Evolutionary conservation across 1,140 invertebrate species (phyloP).

Genomic region (Micrasema minimum): DNA sequence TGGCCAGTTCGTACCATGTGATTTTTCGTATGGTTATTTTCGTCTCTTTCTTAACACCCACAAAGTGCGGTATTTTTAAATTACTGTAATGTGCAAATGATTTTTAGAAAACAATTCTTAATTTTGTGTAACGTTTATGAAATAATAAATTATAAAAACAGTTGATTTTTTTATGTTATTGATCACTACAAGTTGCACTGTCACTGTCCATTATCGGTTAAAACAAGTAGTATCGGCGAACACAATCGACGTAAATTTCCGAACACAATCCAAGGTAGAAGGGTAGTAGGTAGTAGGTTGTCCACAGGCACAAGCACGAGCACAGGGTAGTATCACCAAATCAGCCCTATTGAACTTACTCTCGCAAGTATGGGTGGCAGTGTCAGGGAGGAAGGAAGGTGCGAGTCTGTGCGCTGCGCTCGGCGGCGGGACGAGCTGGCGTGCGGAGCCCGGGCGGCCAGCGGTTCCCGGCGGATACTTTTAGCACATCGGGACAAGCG

Average conservation of each 20-base stretch:
- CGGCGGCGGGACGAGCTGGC: slow-evolving; percentile 57
- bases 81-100: slow-evolving; percentile 44
- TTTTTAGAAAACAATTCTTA: slow-evolving; percentile 16
- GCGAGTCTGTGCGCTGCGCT: slow-evolving; percentile 60
- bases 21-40: slow-evolving; percentile 40
- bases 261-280: slow-evolving; percentile 19
- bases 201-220: slow-evolving; percentile 18
- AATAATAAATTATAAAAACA: slow-evolving; percentile 8
- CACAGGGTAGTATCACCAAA: slow-evolving; percentile 13
- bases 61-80: slow-evolving; percentile 70
- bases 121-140: background rate
- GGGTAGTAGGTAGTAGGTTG: background rate
- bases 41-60: slow-evolving; percentile 59
- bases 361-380: slow-evolving; percentile 61
- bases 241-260: slow-evolving; percentile 17
- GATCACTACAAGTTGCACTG: slow-evolving; percentile 25
- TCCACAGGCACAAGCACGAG: slow-evolving; percentile 2
- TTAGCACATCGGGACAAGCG: slow-evolving; percentile 72
- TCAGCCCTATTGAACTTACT: slow-evolving; percentile 60
- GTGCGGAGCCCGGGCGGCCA: slow-evolving; percentile 65
- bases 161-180: slow-evolving; percentile 8
- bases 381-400: slow-evolving; percentile 66
- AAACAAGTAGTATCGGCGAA: slow-evolving; percentile 18
- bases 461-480: slow-evolving; percentile 74
- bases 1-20: slow-evolving; percentile 58